Evolutionary conservation across 2,888 invertebrate genomes (phyloP), one percentile per base, ranked within the genome.

Genomic region (Tethea ocularis): DNA sequence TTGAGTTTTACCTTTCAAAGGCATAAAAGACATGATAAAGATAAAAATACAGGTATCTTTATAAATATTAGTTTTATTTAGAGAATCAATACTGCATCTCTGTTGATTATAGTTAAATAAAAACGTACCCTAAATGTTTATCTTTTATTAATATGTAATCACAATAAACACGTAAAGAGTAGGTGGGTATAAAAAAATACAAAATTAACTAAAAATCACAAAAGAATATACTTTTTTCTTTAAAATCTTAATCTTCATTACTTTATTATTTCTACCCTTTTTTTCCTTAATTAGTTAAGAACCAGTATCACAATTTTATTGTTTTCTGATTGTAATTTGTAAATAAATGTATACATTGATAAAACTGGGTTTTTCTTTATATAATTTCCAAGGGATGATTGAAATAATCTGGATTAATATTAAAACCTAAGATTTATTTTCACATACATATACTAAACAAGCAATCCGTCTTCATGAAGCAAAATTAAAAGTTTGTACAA

Each of bases 301-400:
- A 56, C 62, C 64, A 64, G 62, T 61, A 70, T 70, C 68, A 68
- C 70, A 71, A 68, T n/a, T n/a, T n/a, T n/a, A n/a, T 63, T 63
- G 60, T 67, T 63, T 62, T 57, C 51, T 33, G 38, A 57, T 38
- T 67, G 55, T 58, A 57, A 58, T 57, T 51, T 69, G 70, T 70
- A 65, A 78, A 80, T 80, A 79, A 80, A 80, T 59, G 69, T 71
- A 71, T 71, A 71, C 53, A 72, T 54, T 62, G 56, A 61, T 58
- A 54, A 59, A 57, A 57, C 36, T 11, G 55, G 64, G 58, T 55
- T 55, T 57, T 24, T 59, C 24, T 46, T 55, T 46, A 36, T 23
- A n/a, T 51, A 36, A 15, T 15, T 20, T 10, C 10, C n/a, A 15
- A 23, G 57, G 55, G 58, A 64, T 69, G 66, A 54, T 64, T 67